Evolutionary conservation across 2,797 vertebrate genomes (phyloP), one percentile per base, ranked within the genome.

Genomic region (Erpetoichthys calabaricus): DNA sequence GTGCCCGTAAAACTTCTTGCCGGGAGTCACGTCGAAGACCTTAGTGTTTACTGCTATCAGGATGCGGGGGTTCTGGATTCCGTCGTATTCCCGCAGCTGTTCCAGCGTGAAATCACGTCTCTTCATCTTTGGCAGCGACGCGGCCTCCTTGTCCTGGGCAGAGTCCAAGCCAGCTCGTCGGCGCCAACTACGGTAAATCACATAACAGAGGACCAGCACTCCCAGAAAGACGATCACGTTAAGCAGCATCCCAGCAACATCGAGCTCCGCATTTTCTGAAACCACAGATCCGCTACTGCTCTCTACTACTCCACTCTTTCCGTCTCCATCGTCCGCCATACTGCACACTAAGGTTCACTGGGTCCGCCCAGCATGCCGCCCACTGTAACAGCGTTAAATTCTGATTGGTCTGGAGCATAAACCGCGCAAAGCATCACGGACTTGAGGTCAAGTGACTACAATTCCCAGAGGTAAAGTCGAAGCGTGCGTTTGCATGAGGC

Each of bases 11-110:
- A 97, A 97, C 83, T 89, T 96, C 79, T 83, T 91, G 58, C 94
- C 95, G 69, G 85, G 88, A 68, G 91, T 97, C 75, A 98, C 95
- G 75, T 98, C 94, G 82, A 98, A 98, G 59, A 98, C 80, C 69
- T 97, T 97, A 80, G 92, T 94, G 79, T 98, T 94, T 73, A 98
- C 94, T 9, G 93, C 94, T 76, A 98, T 86, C n/a, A 98, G 83
- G 75, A 98, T 96, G 73, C 91, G 91, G 5, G 94, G 90, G 72
- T 85, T 88, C 65, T 76, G 82, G 46, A 88, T 71, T 3, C 95
- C 95, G 74, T 98, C 90, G 75, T 89, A 97, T 61, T 94, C 91
- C 68, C 86, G 73, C 74, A 98, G 81, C 76, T 98, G 94, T 74
- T 97, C 89, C 81, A 97, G 68, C 55, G 79, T 87, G 83, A 97